A percentile compares a stretch with the other conserved stretches of the same genome.
Evolutionary conservation across 2,888 invertebrate genomes (phyloP).

Genomic region (Alloplasta piceator): DNA sequence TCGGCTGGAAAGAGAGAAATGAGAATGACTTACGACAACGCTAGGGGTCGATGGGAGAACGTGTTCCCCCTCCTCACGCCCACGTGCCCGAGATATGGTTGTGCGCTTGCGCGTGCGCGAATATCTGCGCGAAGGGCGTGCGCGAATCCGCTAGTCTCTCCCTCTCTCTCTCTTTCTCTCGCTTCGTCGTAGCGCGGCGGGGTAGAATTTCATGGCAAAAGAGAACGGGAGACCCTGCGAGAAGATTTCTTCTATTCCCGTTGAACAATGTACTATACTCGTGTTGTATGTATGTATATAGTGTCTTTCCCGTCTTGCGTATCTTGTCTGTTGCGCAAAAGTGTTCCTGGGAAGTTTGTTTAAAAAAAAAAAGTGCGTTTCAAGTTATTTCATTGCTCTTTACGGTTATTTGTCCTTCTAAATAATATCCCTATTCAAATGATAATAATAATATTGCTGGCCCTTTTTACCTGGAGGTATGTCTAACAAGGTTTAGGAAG

Average conservation of each 20-base stretch:
- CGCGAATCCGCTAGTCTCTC: slow-evolving; percentile 34
- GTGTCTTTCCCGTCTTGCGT: too few relatives aligned
- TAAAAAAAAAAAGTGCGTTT: too few relatives aligned
- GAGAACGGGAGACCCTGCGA: slow-evolving; percentile 53
- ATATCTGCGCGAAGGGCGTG: too few relatives aligned
- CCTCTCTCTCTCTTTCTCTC: slow-evolving; percentile 47
- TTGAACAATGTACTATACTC: slow-evolving; percentile 43
- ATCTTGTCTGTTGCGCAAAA: too few relatives aligned
- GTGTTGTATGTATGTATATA: too few relatives aligned
- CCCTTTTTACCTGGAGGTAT: too few relatives aligned
- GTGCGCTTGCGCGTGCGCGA: too few relatives aligned
- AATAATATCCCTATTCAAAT: background rate
- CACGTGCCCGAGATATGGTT: slow-evolving; percentile 50
- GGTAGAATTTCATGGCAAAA: slow-evolving; percentile 67
- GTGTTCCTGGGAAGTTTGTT: too few relatives aligned
- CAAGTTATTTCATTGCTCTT: too few relatives aligned
- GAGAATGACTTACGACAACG: slow-evolving; percentile 61
- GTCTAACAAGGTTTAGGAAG: too few relatives aligned
- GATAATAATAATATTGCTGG: background rate
- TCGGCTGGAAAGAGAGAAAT: slow-evolving; percentile 64
- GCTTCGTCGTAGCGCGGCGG: slow-evolving; percentile 44
- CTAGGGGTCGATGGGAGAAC: slow-evolving; percentile 46
- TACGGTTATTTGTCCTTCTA: background rate
- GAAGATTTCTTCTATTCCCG: slow-evolving; percentile 67
- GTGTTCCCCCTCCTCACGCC: slow-evolving; percentile 54